A percentile compares a stretch with the other conserved stretches of the same genome.
phyloP scores from a whole-genome alignment of 2,797 vertebrate species.

The Siniperca obscura region DNA sequence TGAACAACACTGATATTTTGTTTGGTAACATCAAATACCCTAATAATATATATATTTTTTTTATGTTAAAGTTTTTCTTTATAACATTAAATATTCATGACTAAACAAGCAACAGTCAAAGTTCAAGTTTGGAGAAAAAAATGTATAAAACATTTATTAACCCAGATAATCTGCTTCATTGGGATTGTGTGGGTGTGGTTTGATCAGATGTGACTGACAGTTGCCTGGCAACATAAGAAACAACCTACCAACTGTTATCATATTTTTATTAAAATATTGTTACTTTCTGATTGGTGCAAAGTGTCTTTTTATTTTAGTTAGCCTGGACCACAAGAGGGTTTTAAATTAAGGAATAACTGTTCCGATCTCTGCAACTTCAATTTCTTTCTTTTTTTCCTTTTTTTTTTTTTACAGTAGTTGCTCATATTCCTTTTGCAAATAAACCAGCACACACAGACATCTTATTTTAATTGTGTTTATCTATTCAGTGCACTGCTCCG shows the following conservation, averaged over 20 bases:
- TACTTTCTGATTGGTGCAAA: slow-evolving; percentile 9
- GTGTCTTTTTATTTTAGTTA: too few relatives aligned
- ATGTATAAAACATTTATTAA: too few relatives aligned
- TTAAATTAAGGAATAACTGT: not conserved
- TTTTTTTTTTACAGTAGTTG: not conserved
- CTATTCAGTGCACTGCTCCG: not conserved
- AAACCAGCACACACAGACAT: not conserved
- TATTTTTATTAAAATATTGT: not conserved
- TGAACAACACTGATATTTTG: too few relatives aligned
- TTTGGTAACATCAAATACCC: too few relatives aligned
- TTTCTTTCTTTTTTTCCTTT: not conserved
- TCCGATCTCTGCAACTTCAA: not conserved
- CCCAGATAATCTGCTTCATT: not conserved
- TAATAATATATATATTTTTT: too few relatives aligned
- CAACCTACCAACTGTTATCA: not conserved
- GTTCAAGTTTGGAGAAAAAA: too few relatives aligned
- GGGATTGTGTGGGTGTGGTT: not conserved
- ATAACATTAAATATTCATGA: too few relatives aligned
- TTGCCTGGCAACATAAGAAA: not conserved
- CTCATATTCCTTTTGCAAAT: not conserved
- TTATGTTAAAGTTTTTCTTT: too few relatives aligned
- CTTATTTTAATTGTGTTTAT: not conserved
- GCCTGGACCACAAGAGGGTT: not conserved
- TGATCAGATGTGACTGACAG: not conserved
- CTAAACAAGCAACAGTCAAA: too few relatives aligned